These are phyloP conservation scores for Yponomeuta evonymella DNA, from an alignment of 2,888 invertebrate species.

Conservation along the genomic window DNA sequence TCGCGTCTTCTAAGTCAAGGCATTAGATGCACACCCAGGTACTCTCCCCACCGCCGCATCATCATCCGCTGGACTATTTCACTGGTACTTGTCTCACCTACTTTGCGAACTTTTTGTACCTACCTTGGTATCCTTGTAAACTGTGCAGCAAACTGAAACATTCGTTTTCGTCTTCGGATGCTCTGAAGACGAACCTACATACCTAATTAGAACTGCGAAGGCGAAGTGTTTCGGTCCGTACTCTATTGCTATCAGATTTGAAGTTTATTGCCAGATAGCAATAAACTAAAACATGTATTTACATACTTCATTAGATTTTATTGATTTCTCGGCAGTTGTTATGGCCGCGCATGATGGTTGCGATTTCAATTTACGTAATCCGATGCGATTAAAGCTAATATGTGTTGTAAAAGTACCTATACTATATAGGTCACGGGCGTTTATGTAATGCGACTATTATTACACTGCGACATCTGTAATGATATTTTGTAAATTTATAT, in stretches of 20 bases:
- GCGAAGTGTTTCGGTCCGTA: background rate
- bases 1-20: background rate
- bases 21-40: background rate
- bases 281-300: background rate
- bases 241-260: background rate
- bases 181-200: too few species aligned
- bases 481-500: background rate
- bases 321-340: conserved; percentile 2
- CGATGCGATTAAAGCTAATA: background rate
- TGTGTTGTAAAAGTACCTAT: background rate
- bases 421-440: background rate
- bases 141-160: too few species aligned
- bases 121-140: background rate
- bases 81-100: background rate
- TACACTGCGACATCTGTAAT: conserved; percentile 7
- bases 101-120: background rate
- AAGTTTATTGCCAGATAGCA: background rate
- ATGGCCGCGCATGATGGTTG: background rate
- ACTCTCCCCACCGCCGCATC: too few species aligned
- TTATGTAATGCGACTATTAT: conserved; percentile 9
- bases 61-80: background rate
- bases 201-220: background rate
- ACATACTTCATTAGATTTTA: background rate
- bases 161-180: too few species aligned
- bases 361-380: conserved; percentile 3